Evolutionary conservation across 2,888 invertebrate genomes (phyloP).

Genomic region (Acanthoscelides obtectus): DNA sequence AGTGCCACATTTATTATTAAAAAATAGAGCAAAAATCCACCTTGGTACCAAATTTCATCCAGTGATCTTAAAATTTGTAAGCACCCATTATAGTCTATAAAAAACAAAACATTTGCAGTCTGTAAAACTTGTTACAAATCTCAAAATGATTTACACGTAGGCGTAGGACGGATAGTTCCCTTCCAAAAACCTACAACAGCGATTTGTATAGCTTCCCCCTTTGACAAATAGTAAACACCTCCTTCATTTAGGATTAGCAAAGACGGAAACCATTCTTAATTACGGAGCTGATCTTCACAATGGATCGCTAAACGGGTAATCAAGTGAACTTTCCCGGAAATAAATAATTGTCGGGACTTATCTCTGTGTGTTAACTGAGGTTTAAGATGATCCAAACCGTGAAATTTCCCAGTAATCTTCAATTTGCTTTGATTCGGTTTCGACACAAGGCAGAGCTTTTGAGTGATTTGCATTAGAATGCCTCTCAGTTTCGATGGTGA

Average conservation of each 20-base stretch:
- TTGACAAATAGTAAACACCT: neutral
- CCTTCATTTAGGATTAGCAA: neutral
- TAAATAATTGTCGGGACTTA: constrained; percentile 43
- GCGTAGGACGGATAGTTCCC: no score
- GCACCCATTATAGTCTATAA: no score
- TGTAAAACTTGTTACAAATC: no score
- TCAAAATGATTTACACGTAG: no score
- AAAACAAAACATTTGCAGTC: no score
- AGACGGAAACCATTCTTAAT: neutral
- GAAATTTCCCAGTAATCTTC: neutral
- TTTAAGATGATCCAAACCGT: neutral
- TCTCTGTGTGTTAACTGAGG: constrained; percentile 27
- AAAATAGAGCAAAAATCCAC: no score
- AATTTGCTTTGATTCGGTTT: neutral
- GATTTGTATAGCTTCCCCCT: neutral
- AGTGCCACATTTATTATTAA: no score
- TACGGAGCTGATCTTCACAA: constrained; percentile 33
- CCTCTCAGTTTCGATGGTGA: no score
- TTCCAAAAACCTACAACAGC: neutral
- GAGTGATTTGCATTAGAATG: neutral
- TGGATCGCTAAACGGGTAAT: constrained; percentile 37
- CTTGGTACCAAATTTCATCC: no score
- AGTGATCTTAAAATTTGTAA: no score
- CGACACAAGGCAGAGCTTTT: neutral
- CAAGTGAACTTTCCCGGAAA: constrained; percentile 38